Evolutionary conservation across 2,113 vertebrate genomes (phyloP).

Genomic region (Pseudorhombus dupliciocellatus): DNA sequence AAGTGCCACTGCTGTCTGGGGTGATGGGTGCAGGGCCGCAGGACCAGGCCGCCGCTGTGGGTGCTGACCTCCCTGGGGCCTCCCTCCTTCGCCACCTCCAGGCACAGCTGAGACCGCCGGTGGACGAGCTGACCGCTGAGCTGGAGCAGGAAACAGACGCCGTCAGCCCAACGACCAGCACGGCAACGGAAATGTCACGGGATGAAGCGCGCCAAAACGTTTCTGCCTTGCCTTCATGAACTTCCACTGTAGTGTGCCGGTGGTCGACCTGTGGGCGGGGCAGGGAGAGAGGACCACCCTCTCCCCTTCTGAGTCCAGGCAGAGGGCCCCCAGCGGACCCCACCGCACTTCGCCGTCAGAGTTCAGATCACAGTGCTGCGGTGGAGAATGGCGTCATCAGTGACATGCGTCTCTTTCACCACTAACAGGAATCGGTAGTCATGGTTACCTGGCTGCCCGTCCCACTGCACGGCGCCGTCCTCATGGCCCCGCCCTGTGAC

Average conservation of each 20-base stretch:
- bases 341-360: slow-evolving; percentile 82
- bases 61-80: not conserved
- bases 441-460: slow-evolving; percentile 83
- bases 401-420: not conserved
- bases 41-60: slow-evolving; percentile 62
- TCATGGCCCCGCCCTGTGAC: slow-evolving; percentile 67
- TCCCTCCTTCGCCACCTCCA: slow-evolving; percentile 80
- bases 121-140: slow-evolving; percentile 87
- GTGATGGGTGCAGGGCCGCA: slow-evolving; percentile 80
- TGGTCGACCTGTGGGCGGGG: slow-evolving; percentile 51
- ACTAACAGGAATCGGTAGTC: not conserved
- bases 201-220: not conserved
- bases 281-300: slow-evolving; percentile 83
- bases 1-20: slow-evolving; percentile 86
- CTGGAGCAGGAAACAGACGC: slow-evolving; percentile 47
- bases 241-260: slow-evolving; percentile 82
- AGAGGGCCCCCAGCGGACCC: slow-evolving; percentile 73
- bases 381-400: slow-evolving; percentile 3
- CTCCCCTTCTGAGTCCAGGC: slow-evolving; percentile 80
- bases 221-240: slow-evolving; percentile 80
- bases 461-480: slow-evolving; percentile 83
- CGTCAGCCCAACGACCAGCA: not conserved
- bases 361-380: slow-evolving; percentile 85
- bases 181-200: no score
- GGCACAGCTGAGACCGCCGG: slow-evolving; percentile 84